These are phyloP conservation scores for Fabriciana adippe DNA, from an alignment of 2,888 invertebrate species.

Conservation along the genomic window DNA sequence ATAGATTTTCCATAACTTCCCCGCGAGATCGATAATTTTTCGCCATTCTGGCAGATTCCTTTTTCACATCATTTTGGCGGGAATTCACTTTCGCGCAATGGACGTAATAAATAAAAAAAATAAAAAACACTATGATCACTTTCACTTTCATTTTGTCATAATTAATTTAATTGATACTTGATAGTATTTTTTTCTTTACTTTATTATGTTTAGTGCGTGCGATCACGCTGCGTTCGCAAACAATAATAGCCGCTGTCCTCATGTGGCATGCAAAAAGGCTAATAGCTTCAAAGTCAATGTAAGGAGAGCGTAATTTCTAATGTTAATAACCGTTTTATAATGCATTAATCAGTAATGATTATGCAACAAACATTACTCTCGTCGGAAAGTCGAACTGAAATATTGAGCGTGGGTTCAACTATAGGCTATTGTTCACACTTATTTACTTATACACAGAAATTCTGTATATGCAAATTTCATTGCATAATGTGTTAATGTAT, in stretches of 20 bases:
- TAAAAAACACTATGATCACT: slow-evolving; percentile 41
- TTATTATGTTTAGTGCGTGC: slow-evolving; percentile 44
- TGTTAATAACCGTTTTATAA: slow-evolving; percentile 44
- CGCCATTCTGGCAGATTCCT: slow-evolving; percentile 47
- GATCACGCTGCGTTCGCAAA: slow-evolving; percentile 42
- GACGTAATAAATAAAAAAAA: slow-evolving; percentile 40
- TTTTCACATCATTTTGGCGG: slow-evolving; percentile 51
- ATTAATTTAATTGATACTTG: slow-evolving; percentile 17
- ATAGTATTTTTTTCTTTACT: slow-evolving; percentile 26
- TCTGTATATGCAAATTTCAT: no score
- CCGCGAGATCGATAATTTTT: slow-evolving; percentile 50
- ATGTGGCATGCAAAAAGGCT: slow-evolving; percentile 39
- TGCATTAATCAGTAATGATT: slow-evolving; percentile 35
- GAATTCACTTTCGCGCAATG: slow-evolving; percentile 40
- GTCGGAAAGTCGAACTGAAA: slow-evolving; percentile 24
- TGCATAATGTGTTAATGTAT: no score
- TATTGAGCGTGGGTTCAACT: slow-evolving; percentile 18
- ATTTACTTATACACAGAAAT: background rate
- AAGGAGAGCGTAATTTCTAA: slow-evolving; percentile 44
- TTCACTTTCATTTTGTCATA: slow-evolving; percentile 38
- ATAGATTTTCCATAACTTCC: slow-evolving; percentile 66
- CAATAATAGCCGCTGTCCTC: slow-evolving; percentile 40
- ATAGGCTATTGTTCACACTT: background rate
- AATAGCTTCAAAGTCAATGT: slow-evolving; percentile 40
- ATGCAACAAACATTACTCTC: slow-evolving; percentile 30